These are phyloP conservation scores for Dioctria linearis DNA, from an alignment of 2,888 invertebrate species.

Conservation along the genomic window DNA sequence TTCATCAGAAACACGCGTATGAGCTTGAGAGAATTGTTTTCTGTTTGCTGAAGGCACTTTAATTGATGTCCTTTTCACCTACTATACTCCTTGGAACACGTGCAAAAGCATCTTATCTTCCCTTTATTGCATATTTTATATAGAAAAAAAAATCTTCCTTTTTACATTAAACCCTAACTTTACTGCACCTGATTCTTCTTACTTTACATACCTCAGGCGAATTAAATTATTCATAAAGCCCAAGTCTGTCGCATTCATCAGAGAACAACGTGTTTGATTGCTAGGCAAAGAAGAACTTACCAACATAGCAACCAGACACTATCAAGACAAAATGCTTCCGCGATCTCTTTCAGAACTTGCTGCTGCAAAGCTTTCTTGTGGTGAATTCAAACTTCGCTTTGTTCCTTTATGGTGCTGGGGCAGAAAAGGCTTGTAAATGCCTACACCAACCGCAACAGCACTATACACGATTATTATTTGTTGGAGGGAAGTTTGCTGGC, in stretches of 20 bases:
- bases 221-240: slow-evolving; percentile 27
- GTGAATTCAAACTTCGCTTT: slow-evolving; percentile 19
- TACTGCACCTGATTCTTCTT: background rate
- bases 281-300: slow-evolving; percentile 22
- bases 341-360: slow-evolving; percentile 5
- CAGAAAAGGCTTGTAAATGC: slow-evolving; percentile 27
- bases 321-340: slow-evolving; percentile 35
- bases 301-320: slow-evolving; percentile 3
- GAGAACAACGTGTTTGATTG: slow-evolving; percentile 32
- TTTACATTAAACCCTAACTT: background rate
- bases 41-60: background rate
- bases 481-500: slow-evolving; percentile 13
- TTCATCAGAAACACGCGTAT: background rate
- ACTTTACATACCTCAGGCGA: background rate
- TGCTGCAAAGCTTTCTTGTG: slow-evolving; percentile 5
- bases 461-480: background rate
- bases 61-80: background rate
- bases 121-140: background rate
- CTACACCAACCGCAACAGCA: slow-evolving; percentile 20
- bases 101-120: background rate
- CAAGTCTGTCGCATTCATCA: slow-evolving; percentile 10
- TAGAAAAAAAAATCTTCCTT: background rate
- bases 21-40: background rate
- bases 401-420: background rate
- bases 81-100: background rate